Conservation (phyloP, 2,113 vertebrate genomes). For the Ornithorhynchus anatinus region DNA sequence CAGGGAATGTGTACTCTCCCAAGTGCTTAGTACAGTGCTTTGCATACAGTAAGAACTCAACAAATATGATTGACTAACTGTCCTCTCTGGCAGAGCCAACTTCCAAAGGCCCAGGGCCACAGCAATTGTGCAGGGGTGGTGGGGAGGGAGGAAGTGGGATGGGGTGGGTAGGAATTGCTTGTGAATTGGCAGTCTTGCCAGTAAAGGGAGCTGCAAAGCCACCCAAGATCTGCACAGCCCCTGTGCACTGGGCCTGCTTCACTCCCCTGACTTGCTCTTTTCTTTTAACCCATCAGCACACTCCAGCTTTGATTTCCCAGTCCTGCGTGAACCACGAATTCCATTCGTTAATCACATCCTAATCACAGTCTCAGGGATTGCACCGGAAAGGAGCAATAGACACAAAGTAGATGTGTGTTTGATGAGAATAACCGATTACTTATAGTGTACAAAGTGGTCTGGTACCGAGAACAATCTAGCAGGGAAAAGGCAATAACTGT, state of each 20-base stretch:
- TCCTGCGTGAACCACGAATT: conserved; percentile 26
- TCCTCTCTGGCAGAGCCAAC: not conserved
- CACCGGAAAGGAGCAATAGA: conserved; percentile 40
- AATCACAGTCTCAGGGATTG: conserved; percentile 34
- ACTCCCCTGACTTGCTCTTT: conserved; percentile 28
- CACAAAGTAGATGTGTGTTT: conserved; percentile 35
- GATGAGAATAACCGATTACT: conserved; percentile 47
- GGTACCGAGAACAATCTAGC: conserved; percentile 49
- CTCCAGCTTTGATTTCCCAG: too few species aligned
- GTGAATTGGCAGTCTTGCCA: too few species aligned
- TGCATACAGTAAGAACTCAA: too few species aligned
- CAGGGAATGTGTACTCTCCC: too few species aligned
- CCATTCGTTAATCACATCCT: conserved; percentile 27
- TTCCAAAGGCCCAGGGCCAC: too few species aligned
- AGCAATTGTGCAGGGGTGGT: too few species aligned
- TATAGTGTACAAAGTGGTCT: conserved; percentile 52
- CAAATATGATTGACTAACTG: too few species aligned
- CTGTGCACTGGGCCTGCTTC: not conserved
- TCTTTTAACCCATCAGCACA: conserved; percentile 20
- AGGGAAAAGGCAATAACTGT: conserved; percentile 43
- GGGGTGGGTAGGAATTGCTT: too few species aligned
- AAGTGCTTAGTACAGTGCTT: too few species aligned
- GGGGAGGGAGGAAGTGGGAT: too few species aligned
- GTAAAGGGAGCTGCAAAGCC: too few species aligned
- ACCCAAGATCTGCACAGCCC: not conserved